These are phyloP conservation scores for Parus major DNA, from an alignment of 2,113 vertebrate genomes.

Conservation along the genomic window DNA sequence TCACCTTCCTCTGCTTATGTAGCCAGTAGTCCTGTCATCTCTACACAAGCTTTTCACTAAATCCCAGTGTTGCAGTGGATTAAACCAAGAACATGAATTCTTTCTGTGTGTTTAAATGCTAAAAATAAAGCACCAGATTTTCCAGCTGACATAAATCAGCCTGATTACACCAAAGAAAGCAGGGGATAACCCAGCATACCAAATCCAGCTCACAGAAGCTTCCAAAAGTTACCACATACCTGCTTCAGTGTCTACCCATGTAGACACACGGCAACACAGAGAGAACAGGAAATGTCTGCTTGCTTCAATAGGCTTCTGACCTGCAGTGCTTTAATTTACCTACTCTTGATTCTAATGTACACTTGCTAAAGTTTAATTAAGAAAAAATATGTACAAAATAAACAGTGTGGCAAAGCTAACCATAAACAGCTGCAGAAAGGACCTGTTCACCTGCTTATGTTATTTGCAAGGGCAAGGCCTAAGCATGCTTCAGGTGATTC, in stretches of 20 bases:
- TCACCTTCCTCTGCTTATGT: neutral
- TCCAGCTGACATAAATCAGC: neutral
- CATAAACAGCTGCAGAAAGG: neutral
- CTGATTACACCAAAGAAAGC: neutral
- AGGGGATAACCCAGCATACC: neutral
- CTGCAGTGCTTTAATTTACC: neutral
- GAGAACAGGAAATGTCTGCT: neutral
- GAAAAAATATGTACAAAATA: neutral
- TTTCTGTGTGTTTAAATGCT: neutral
- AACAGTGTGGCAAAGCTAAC: neutral
- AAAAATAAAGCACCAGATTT: conserved; percentile 7
- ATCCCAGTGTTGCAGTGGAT: neutral
- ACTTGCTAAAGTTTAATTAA: neutral
- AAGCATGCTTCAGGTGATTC: neutral
- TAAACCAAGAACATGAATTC: neutral
- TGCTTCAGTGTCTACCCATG: neutral
- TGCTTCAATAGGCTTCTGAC: neutral
- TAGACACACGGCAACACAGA: fast-evolving
- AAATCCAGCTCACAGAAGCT: neutral
- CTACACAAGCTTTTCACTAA: neutral
- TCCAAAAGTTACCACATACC: neutral
- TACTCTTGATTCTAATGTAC: neutral
- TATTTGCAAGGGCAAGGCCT: neutral
- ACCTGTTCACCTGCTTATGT: neutral
- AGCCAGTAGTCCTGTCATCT: neutral